phyloP scores from a whole-genome alignment of 2,888 invertebrate species.

The Standfussiana lucernea region DNA sequence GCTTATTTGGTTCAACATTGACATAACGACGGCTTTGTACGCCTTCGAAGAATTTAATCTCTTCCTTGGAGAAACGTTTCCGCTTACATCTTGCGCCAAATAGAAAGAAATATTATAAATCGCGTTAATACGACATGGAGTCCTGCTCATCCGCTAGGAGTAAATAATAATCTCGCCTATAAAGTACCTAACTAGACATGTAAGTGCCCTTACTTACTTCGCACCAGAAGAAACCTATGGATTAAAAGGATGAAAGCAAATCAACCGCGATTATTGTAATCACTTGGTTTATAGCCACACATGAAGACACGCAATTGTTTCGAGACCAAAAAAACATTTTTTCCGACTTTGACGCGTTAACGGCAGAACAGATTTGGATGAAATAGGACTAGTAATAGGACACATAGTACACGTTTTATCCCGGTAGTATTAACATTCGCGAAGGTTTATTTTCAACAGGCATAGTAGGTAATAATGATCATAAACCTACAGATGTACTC shows the following conservation, averaged over 20 bases:
- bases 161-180: slow-evolving; percentile 17
- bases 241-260: background rate
- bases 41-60: background rate
- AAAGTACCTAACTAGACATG: background rate
- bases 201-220: slow-evolving; percentile 1
- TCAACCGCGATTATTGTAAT: background rate
- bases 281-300: background rate
- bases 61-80: background rate
- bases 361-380: background rate
- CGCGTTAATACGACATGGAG: slow-evolving; percentile 68
- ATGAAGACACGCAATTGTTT: background rate
- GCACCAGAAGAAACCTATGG: background rate
- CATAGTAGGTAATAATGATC: background rate
- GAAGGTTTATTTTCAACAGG: background rate
- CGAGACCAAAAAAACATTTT: background rate
- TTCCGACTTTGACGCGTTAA: background rate
- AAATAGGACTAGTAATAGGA: background rate
- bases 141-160: slow-evolving; percentile 21
- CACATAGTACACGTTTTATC: background rate
- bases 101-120: slow-evolving; percentile 67
- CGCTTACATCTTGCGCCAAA: slow-evolving; percentile 37
- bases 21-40: background rate
- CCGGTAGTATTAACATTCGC: background rate
- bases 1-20: background rate
- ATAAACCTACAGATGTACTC: background rate